Evolutionary conservation across 2,888 invertebrate species (phyloP).

Genomic region (Conistra vaccinii): DNA sequence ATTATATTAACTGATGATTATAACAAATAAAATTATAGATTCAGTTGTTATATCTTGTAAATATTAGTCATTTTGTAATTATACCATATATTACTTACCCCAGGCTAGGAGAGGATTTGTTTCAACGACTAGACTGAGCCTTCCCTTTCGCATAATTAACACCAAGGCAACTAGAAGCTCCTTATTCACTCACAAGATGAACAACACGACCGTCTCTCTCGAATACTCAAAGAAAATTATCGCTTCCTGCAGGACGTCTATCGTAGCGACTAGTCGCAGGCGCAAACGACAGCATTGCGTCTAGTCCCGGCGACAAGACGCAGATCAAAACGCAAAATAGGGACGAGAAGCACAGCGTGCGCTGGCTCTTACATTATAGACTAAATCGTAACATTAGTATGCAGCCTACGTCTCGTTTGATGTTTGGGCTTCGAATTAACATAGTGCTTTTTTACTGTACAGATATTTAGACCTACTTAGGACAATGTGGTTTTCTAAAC

Average conservation of each 20-base stretch:
- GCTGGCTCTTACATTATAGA: background rate
- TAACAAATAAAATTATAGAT: too few species aligned
- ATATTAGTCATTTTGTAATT: too few species aligned
- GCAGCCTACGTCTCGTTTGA: conserved; percentile 35
- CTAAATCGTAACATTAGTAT: conserved; percentile 38
- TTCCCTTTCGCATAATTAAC: background rate
- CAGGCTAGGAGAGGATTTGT: too few species aligned
- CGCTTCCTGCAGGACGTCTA: background rate
- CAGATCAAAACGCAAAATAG: background rate
- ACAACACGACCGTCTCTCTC: background rate
- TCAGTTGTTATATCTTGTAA: too few species aligned
- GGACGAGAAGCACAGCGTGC: background rate
- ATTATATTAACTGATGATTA: too few species aligned
- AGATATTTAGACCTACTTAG: conserved; percentile 1
- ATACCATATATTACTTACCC: too few species aligned
- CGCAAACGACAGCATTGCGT: background rate
- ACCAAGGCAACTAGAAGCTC: background rate
- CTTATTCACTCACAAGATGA: background rate
- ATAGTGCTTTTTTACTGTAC: conserved; percentile 11
- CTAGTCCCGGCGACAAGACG: too few species aligned
- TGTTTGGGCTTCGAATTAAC: conserved; percentile 50
- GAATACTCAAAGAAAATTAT: background rate
- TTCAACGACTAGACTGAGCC: background rate
- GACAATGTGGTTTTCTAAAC: background rate
- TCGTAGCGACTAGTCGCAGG: background rate